phyloP scores from a whole-genome alignment of 2,113 vertebrate genomes.

The Rafetus swinhoei region DNA sequence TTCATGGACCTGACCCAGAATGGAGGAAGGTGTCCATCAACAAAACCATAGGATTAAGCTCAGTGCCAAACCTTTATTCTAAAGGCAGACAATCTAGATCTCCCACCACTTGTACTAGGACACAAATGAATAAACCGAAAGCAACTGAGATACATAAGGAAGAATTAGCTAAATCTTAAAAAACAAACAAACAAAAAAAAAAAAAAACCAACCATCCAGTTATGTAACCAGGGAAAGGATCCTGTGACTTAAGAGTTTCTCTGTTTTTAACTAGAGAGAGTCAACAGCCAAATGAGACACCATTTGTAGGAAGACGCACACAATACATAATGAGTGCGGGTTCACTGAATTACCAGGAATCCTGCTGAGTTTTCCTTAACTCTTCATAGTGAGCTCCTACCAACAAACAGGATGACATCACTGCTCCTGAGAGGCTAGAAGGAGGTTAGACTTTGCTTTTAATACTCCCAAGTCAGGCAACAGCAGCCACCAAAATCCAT shows the following conservation, averaged over 20 bases:
- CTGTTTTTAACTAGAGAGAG: neutral
- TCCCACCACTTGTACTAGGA: neutral
- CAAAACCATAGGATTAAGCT: neutral
- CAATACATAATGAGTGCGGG: neutral
- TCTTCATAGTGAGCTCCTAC: rapidly evolving
- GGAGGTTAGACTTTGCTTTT: neutral
- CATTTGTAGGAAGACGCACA: neutral
- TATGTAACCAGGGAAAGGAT: neutral
- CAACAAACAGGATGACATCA: rapidly evolving
- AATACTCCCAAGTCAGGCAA: neutral
- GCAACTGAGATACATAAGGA: neutral
- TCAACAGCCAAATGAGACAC: neutral
- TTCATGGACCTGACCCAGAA: neutral
- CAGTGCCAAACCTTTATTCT: neutral
- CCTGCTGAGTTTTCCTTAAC: neutral
- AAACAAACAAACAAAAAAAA: too few relatives aligned
- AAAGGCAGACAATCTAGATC: neutral
- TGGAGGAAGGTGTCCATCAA: neutral
- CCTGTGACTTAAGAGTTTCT: neutral
- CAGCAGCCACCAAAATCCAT: neutral
- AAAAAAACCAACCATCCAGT: neutral
- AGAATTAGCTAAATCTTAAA: neutral
- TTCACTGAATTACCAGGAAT: neutral
- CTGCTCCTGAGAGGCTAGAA: neutral
- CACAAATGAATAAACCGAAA: neutral